phyloP scores from a whole-genome alignment of 2,888 invertebrate genomes.

The Thysanoteuthis rhombus region DNA sequence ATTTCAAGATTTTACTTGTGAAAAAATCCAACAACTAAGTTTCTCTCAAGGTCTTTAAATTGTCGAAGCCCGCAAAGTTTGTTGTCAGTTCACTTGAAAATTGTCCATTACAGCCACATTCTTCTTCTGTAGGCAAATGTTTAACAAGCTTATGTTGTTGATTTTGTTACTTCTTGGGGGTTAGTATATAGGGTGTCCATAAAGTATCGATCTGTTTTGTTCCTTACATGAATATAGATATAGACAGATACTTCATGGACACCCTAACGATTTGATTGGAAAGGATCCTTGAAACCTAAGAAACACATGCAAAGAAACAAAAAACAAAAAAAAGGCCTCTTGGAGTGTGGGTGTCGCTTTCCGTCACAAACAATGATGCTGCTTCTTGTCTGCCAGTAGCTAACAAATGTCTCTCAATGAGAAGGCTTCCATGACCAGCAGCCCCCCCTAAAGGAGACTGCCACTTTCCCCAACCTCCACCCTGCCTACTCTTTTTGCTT shows the following conservation, averaged over 20 bases:
- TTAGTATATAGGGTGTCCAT: too few species aligned
- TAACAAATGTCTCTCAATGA: neutral
- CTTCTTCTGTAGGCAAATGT: neutral
- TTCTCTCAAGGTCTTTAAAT: too few species aligned
- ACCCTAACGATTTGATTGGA: too few species aligned
- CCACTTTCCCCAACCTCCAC: neutral
- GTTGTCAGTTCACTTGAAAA: too few species aligned
- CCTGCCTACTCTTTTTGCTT: neutral
- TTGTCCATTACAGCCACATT: neutral
- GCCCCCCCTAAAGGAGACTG: neutral
- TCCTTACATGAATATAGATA: too few species aligned
- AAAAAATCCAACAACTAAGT: too few species aligned
- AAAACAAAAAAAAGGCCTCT: neutral
- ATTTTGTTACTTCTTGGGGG: neutral
- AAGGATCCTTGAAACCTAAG: neutral
- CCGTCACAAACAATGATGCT: constrained; percentile 12
- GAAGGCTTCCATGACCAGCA: neutral
- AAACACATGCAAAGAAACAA: neutral
- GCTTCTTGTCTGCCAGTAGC: neutral
- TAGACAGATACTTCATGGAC: too few species aligned
- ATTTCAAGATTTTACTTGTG: too few species aligned
- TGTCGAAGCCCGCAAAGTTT: too few species aligned
- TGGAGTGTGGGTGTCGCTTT: neutral
- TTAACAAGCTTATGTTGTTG: neutral
- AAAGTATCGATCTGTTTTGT: too few species aligned